phyloP scores from a whole-genome alignment of 2,113 vertebrate genomes.

The Oncorhynchus masou region DNA sequence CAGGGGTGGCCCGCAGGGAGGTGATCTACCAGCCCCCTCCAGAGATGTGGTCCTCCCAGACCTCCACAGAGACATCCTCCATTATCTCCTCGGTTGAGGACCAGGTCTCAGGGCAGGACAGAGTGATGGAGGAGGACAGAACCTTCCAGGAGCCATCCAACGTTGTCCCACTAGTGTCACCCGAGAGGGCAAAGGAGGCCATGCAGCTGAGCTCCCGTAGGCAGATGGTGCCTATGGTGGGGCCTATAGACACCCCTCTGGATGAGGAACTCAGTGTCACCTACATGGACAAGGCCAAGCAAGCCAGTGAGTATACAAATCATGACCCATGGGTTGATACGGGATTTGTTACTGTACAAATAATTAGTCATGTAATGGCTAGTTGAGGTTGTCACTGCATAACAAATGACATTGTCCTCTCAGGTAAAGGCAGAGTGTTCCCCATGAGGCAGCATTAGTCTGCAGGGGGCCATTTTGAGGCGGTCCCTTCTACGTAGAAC shows the following conservation, averaged over 20 bases:
- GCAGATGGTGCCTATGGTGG: conserved; percentile 95
- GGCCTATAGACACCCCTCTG: conserved; percentile 87
- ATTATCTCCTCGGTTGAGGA: conserved; percentile 83
- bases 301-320: conserved; percentile 90
- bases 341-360: conserved; percentile 21
- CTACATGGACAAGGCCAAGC: conserved; percentile 92
- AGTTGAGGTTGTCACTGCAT: too few relatives aligned
- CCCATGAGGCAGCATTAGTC: conserved; percentile 5
- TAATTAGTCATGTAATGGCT: not conserved
- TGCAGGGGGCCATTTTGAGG: not conserved
- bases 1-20: conserved; percentile 78
- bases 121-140: conserved; percentile 69
- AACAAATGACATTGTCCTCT: too few relatives aligned
- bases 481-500: conserved; percentile 26
- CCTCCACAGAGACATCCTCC: conserved; percentile 79
- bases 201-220: conserved; percentile 81
- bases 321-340: not conserved
- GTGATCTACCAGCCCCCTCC: conserved; percentile 72
- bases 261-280: conserved; percentile 93
- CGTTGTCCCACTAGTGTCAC: conserved; percentile 73
- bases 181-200: conserved; percentile 81
- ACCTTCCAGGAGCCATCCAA: conserved; percentile 70
- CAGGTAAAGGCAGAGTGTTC: not conserved
- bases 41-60: conserved; percentile 71
- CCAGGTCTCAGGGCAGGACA: conserved; percentile 67